Evolutionary conservation across 2,797 vertebrate species (phyloP).

Genomic region (Lepidocolaptes lacrymiger): DNA sequence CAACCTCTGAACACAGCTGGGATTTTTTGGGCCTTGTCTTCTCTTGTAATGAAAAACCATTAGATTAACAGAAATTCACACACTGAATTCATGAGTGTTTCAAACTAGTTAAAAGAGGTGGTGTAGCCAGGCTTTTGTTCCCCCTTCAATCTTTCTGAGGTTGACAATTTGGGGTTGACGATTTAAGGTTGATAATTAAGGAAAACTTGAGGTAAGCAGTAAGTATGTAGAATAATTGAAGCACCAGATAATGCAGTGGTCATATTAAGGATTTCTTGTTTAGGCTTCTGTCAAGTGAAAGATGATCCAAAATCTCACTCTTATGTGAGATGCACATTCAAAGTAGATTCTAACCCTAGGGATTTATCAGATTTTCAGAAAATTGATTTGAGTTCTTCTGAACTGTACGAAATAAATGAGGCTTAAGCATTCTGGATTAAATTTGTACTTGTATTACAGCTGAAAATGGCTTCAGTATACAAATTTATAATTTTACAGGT

Average conservation of each 20-base stretch:
- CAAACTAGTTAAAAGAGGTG: background rate
- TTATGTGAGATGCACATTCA: background rate
- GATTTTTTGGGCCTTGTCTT: background rate
- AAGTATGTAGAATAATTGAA: background rate
- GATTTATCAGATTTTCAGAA: slow-evolving; percentile 43
- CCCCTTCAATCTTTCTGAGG: background rate
- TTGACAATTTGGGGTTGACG: background rate
- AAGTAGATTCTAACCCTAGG: slow-evolving; percentile 20
- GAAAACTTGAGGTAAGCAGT: background rate
- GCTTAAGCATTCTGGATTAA: slow-evolving; percentile 41
- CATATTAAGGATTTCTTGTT: background rate
- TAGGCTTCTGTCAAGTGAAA: background rate
- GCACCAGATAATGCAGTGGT: background rate
- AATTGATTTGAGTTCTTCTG: slow-evolving; percentile 32
- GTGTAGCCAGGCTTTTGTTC: background rate
- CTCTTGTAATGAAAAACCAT: background rate
- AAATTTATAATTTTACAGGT: slow-evolving; percentile 32
- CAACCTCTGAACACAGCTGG: background rate
- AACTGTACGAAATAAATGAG: slow-evolving; percentile 15
- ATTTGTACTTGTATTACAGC: slow-evolving; percentile 10
- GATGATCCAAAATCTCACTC: background rate
- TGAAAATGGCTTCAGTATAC: slow-evolving; percentile 9
- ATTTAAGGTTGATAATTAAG: background rate
- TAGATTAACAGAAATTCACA: background rate
- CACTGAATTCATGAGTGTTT: background rate